Evolutionary conservation across 2,888 invertebrate genomes (phyloP).

Genomic region (Pterostichus madidus): DNA sequence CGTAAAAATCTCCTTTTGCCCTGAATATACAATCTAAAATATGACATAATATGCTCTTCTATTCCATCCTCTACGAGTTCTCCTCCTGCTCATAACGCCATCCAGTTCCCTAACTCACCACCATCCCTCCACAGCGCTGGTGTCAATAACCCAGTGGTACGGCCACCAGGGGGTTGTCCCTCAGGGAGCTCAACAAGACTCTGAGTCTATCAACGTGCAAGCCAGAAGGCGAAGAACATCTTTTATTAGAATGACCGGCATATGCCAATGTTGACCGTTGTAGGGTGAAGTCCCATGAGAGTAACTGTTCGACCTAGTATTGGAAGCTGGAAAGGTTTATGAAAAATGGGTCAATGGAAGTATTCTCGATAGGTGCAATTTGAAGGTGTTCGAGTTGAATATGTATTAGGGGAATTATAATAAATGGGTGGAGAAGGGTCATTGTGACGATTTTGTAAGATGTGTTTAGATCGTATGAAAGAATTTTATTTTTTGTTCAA

Average conservation of each 20-base stretch:
- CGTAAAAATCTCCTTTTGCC: background rate
- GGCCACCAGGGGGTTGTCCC: background rate
- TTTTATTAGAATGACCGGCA: slow-evolving; percentile 25
- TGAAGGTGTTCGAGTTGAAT: background rate
- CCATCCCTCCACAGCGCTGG: background rate
- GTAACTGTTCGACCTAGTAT: background rate
- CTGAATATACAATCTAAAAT: background rate
- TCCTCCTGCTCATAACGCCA: background rate
- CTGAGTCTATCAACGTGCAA: slow-evolving; percentile 3
- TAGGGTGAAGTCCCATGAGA: background rate
- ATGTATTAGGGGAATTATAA: background rate
- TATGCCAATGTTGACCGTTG: background rate
- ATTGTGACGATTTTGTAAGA: too few species aligned
- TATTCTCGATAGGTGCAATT: background rate
- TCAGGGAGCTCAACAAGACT: background rate
- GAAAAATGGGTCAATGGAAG: background rate
- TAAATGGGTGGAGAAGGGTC: background rate
- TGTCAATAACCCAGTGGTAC: background rate
- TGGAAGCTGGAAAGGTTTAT: background rate
- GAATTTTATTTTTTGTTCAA: too few species aligned
- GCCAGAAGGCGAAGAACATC: background rate
- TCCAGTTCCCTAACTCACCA: too few species aligned
- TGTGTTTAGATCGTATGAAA: too few species aligned
- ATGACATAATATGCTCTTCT: background rate
- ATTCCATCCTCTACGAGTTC: background rate